Evolutionary conservation across 1,140 invertebrate species (phyloP).

Genomic region (Nephotettix cincticeps): DNA sequence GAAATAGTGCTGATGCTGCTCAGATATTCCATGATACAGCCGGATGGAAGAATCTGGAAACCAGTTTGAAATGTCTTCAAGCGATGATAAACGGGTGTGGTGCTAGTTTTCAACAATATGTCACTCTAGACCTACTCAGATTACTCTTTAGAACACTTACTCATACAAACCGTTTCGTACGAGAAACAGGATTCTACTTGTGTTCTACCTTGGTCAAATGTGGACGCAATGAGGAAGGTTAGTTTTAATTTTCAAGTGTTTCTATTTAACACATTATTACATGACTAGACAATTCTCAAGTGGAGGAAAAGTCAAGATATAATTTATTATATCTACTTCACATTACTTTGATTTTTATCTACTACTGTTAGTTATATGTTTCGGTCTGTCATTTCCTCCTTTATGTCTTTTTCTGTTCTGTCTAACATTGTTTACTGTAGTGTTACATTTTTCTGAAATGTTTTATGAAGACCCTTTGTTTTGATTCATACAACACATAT

Average conservation of each 20-base stretch:
- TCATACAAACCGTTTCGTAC: conserved; percentile 57
- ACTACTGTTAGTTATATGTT: no score
- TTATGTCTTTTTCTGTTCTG: no score
- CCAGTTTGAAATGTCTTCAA: conserved; percentile 58
- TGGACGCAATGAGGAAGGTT: conserved; percentile 39
- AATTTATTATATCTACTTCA: no score
- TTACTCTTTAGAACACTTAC: conserved; percentile 51
- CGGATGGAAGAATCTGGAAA: conserved; percentile 58
- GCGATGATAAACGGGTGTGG: conserved; percentile 53
- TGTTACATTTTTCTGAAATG: no score
- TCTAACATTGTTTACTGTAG: no score
- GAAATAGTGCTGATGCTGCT: conserved; percentile 40
- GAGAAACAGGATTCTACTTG: conserved; percentile 57
- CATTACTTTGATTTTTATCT: no score
- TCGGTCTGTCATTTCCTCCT: no score
- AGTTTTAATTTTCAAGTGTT: conserved; percentile 21
- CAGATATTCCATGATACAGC: conserved; percentile 59
- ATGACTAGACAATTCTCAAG: no score
- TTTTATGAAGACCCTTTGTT: no score
- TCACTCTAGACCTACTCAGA: conserved; percentile 51
- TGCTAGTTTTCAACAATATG: conserved; percentile 49
- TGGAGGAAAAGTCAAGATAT: no score
- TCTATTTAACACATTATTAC: no score
- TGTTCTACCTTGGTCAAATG: conserved; percentile 53
- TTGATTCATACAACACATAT: no score